Evolutionary conservation across 35 echinoderm and acorn worm genomes (phyloP), one percentile per base, ranked within the genome.

Genomic region (Acanthaster planci): DNA sequence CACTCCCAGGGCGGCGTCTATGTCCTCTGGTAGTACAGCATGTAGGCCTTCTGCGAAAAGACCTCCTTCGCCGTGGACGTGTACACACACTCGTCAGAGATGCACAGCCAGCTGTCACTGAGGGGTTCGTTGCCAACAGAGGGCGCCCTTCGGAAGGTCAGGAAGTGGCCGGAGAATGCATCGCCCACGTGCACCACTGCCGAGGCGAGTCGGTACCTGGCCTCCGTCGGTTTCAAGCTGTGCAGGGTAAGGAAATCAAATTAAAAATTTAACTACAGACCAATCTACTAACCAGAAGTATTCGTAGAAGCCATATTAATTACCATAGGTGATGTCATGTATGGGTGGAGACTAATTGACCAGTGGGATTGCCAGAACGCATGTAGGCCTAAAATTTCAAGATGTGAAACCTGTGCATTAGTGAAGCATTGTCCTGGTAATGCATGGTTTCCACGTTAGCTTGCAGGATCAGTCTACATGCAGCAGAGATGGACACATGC

Each of bases 21-120:
- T 79, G 85, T 76, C 76, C 93, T 86, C 83, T 98, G 87, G 80
- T 98, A 98, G 54, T 93, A 98, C 37, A 98, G 86, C 95, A 98
- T 98, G 78, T 98, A 98, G 32, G 95, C 95, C 80, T 91, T 90
- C 76, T 93, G 88, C 39, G 88, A 76, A 15, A 91, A 80, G 0
- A 94, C 86, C 80, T 98, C 95, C 39, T 88, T 84, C 27, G 89
- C 16, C n/a, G 60, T 59, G 38, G 92, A 92, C 7, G 72, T 78
- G 51, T 86, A 87, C 2, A 94, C 92, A 40, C 40, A 82, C 67
- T 90, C 77, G 75, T 94, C 92, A 3, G 92, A 99, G 35, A 91
- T 85, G 82, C 88, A 90, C 18, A 94, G 40, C 92, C 96, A 94
- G 51, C 88, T 87, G 32, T 58, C 82, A 54, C 84, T 85, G 16